Evolutionary conservation across 2,797 vertebrate genomes (phyloP).

Genomic region (Trichosurus vulpecula): DNA sequence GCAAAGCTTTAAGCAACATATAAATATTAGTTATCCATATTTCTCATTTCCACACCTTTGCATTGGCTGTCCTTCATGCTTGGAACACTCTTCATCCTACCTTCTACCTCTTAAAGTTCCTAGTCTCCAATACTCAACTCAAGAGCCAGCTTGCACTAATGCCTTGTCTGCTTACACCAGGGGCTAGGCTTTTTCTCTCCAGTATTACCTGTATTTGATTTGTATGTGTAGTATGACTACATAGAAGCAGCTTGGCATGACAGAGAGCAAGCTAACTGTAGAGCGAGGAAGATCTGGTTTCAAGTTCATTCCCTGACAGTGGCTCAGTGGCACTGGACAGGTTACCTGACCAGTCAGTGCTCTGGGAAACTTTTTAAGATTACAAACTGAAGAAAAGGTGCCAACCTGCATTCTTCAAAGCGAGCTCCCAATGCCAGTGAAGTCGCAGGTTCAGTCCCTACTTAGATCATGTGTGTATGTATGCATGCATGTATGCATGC

Average conservation of each 20-base stretch:
- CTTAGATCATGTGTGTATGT: background rate
- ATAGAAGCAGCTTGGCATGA: background rate
- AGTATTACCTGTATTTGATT: background rate
- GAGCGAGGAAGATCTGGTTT: background rate
- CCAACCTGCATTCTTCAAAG: background rate
- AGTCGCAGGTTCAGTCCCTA: background rate
- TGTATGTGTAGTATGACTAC: background rate
- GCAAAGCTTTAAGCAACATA: background rate
- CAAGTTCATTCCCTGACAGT: background rate
- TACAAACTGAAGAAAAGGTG: background rate
- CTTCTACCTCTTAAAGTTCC: background rate
- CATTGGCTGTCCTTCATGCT: background rate
- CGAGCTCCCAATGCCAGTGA: background rate
- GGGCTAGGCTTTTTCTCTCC: background rate
- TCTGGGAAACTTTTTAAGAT: background rate
- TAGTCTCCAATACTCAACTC: background rate
- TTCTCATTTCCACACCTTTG: background rate
- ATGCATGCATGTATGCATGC: background rate
- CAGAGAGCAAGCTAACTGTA: background rate
- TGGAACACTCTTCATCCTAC: background rate
- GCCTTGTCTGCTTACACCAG: background rate
- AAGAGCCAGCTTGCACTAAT: background rate
- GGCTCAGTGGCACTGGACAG: background rate
- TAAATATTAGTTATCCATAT: background rate
- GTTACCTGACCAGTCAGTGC: background rate